Conservation (phyloP, 2,113 vertebrate genomes). For the Petromus typicus region DNA sequence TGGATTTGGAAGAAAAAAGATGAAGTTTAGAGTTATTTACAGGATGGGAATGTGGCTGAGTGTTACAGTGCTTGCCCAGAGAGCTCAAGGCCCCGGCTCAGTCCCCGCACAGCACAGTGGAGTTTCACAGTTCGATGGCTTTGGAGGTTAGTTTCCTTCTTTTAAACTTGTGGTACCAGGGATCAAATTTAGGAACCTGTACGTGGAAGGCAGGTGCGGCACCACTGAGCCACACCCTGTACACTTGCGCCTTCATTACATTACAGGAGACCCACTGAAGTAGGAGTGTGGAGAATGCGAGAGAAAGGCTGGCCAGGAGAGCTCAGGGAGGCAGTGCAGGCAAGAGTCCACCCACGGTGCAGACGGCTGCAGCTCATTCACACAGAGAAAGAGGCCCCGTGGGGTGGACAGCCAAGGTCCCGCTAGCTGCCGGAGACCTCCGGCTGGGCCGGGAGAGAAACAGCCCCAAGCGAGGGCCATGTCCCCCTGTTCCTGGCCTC, state of each 20-base stretch:
- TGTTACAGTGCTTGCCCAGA: background rate
- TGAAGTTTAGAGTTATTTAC: background rate
- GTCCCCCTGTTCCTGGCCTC: background rate
- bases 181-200: too few relatives aligned
- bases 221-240: too few relatives aligned
- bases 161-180: too few relatives aligned
- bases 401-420: background rate
- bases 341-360: background rate
- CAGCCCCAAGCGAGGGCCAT: background rate
- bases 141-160: background rate
- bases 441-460: background rate
- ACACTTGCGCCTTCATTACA: too few relatives aligned
- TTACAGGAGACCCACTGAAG: background rate
- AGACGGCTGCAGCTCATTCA: rapidly evolving
- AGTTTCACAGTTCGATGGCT: background rate
- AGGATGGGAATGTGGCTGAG: background rate
- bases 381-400: background rate
- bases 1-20: background rate
- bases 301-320: background rate
- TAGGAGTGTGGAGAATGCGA: background rate
- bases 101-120: background rate
- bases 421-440: too few relatives aligned
- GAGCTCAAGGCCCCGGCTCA: background rate
- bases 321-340: background rate
- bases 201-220: too few relatives aligned